Percentiles rank a stretch among this genome's conserved stretches.
phyloP scores from a whole-genome alignment of 2,113 vertebrate species.

The Sapayoa aenigma region DNA sequence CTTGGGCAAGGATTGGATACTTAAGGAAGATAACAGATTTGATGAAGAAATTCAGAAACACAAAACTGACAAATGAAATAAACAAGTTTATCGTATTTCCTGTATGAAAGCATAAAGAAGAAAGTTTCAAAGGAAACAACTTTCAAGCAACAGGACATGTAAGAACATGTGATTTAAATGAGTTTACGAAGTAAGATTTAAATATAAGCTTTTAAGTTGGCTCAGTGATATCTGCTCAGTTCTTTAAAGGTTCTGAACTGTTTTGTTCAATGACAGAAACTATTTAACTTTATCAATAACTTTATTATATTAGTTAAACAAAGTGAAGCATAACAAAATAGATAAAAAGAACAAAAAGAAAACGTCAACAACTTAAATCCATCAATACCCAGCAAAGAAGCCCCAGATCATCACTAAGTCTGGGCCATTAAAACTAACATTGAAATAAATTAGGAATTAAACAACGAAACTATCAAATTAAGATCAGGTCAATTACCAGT shows the following conservation, averaged over 20 bases:
- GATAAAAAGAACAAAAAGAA: slow-evolving; percentile 40
- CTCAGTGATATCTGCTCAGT: neutral
- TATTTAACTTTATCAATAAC: neutral
- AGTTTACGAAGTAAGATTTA: slow-evolving; percentile 32
- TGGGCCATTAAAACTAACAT: neutral
- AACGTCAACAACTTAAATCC: slow-evolving; percentile 20
- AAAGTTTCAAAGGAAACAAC: slow-evolving; percentile 65
- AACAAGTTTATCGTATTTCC: slow-evolving; percentile 73
- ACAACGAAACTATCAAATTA: slow-evolving; percentile 10
- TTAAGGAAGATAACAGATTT: slow-evolving; percentile 67
- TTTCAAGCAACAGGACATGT: slow-evolving; percentile 29
- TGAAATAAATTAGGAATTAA: slow-evolving; percentile 20
- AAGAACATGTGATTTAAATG: slow-evolving; percentile 45
- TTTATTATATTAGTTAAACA: slow-evolving; percentile 26
- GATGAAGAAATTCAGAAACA: slow-evolving; percentile 74
- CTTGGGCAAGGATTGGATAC: slow-evolving; percentile 53
- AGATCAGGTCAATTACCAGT: neutral
- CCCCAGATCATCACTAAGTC: neutral
- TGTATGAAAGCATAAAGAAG: slow-evolving; percentile 30
- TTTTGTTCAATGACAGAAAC: slow-evolving; percentile 25
- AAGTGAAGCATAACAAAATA: neutral
- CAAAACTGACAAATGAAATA: slow-evolving; percentile 72
- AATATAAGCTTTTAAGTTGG: slow-evolving; percentile 48
- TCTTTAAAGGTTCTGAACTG: neutral
- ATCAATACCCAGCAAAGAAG: slow-evolving; percentile 16